Base-by-base conservation (phyloP, 2,888 invertebrate genomes). In the Altica lythri region DNA sequence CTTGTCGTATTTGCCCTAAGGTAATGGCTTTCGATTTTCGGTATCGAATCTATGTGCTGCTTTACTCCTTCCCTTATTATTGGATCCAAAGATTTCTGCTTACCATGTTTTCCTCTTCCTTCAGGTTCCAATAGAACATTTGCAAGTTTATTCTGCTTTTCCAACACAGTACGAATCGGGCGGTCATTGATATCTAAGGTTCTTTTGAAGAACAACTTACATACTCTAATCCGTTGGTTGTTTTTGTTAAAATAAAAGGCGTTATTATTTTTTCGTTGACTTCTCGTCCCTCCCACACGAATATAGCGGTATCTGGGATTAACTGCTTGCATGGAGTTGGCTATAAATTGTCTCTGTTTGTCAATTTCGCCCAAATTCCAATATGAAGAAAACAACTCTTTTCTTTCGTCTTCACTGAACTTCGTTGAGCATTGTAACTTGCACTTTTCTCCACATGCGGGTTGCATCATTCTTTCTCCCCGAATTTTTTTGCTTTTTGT, bases 141-240 rank as follows among this genome's bases (percentile, higher is more conserved):
- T 5, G 22, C 22, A 5, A 22, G 4, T 8, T 22, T 22, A 8
- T 22, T 22, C 8, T 8, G 22, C 8, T 22, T 22, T 4, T 4
- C 50, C 43, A 43, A 14, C 4, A 12, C 43, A 2, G 50, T 50
- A 1, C 50, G n/a, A 14, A 50, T 50, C 4, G 43, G 34, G 9
- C 43, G 12, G 12, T 50, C 50, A n/a, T 50, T 50, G 5, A 50
- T 34, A 16, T 50, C 17, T 1, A 50, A 22, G 2, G 50, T 50
- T 1, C 25, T 22, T 14, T 51, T 53, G 29, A 57, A 57, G 30
- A 57, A 53, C 4, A 10, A 2, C 29, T 57, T 57, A 44, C 53
- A 57, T 9, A 54, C 54, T 17, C 56, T 49, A 16, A 56, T 14
- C 4, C 40, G 47, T 4, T 16, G 50, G 5, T 16, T 25, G 16